Percentiles rank a stretch among this genome's conserved stretches.
These are phyloP conservation scores for Falco punctatus DNA, from an alignment of 2,113 vertebrate genomes.

Conservation along the genomic window DNA sequence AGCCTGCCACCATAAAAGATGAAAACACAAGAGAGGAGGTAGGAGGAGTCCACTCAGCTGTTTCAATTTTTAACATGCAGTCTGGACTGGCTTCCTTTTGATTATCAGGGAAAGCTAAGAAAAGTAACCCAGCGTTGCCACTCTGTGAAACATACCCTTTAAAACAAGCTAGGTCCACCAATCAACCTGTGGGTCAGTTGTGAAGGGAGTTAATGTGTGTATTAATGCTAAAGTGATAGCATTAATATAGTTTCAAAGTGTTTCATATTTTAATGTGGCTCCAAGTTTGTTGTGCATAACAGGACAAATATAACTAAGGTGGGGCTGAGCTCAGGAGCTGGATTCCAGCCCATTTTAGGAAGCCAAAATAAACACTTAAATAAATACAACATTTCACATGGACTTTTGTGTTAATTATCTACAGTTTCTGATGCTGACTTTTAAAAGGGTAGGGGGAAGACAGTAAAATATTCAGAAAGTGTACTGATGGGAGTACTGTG, in stretches of 20 bases:
- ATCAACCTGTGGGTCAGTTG: conserved; percentile 1
- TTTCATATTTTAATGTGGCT: conserved; percentile 60
- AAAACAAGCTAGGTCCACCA: conserved; percentile 36
- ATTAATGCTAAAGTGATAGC: conserved; percentile 58
- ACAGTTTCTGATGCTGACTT: conserved; percentile 44
- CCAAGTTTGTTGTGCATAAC: conserved; percentile 61
- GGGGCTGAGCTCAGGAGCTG: conserved; percentile 68
- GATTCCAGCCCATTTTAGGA: conserved; percentile 57
- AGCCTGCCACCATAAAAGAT: conserved; percentile 59
- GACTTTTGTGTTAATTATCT: conserved; percentile 63
- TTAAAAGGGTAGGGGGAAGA: neutral
- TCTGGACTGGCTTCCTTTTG: conserved; percentile 65
- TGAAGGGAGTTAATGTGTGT: conserved; percentile 48
- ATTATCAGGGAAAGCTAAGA: conserved; percentile 64
- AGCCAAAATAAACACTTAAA: conserved; percentile 77
- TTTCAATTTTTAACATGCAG: conserved; percentile 50
- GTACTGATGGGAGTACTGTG: neutral
- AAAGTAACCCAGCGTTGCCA: conserved; percentile 43
- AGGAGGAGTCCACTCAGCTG: conserved; percentile 62
- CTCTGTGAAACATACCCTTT: neutral
- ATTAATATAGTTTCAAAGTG: conserved; percentile 49
- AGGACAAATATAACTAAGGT: conserved; percentile 78
- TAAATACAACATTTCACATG: conserved; percentile 41
- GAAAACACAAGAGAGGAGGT: conserved; percentile 61
- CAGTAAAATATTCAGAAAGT: neutral